Base-by-base conservation (phyloP, 2,113 vertebrate species). In the Trogon melanurus region DNA sequence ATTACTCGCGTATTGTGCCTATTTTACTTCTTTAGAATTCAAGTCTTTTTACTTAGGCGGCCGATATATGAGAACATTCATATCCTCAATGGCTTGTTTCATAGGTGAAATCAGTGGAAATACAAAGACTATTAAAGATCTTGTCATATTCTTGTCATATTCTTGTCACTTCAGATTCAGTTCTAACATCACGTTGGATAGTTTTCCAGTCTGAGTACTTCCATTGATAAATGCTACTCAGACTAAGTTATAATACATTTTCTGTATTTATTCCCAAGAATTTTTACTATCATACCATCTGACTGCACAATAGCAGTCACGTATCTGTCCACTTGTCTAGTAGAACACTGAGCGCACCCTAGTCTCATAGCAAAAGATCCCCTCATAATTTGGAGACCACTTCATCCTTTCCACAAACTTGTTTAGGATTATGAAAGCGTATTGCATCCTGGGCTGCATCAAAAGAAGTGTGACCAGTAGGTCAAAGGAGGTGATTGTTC, bases 341-440 rank as follows among this genome's bases (percentile, higher is more conserved):
- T 22, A 72, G 17, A n/a, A 5, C 22, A 65, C 4, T 20, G 20
- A 4, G 3, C 0, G 0, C 7, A 53, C 4, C 1, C 6, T 20
- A 50, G 6, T 18, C 20, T 60, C 10, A 23, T 25, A 38, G 16
- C 17, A 48, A 79, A 62, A 2, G 11, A 67, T 75, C 7, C 4
- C 13, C 66, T 71, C n/a, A 48, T 50, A 5, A 3, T 78, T n/a
- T 96, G 38, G 58, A 65, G 58, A 47, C 11, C 9, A 62, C 74
- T 30, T 66, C 2, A 75, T 62, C 2, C 4, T 48, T 84, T 64
- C 32, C 36, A 48, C 7, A 22, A 5, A 13, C 13, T 78, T 93
- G 11, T 16, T 81, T 66, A 48, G 12, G 23, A 44, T 27, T 41
- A 41, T 8, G 41, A 41, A 41, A 41, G 11, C 41, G 9, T 12